Percentiles rank a stretch among this genome's conserved stretches.
Conservation (phyloP, 2,113 vertebrate genomes). For the Raja brachyura region DNA sequence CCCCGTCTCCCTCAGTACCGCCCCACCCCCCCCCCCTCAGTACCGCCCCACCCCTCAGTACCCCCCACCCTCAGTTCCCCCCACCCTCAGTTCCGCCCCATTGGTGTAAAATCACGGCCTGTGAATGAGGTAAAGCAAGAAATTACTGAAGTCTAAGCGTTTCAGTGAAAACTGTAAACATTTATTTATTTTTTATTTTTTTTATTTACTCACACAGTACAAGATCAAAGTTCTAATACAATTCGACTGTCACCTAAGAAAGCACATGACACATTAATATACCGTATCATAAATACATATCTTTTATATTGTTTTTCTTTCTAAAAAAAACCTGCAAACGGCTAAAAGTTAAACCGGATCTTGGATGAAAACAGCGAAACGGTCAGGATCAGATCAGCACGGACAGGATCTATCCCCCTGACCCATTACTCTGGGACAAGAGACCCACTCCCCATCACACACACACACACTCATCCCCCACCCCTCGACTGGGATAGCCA, state of each 20-base stretch:
- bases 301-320: slow-evolving; percentile 23
- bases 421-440: not conserved
- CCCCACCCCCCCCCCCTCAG: not conserved
- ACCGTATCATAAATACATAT: slow-evolving; percentile 35
- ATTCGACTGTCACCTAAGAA: slow-evolving; percentile 34
- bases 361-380: not conserved
- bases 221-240: slow-evolving; percentile 37
- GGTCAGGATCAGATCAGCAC: not conserved
- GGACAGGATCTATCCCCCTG: not conserved
- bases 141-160: not conserved
- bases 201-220: slow-evolving; percentile 32
- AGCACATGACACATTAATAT: slow-evolving; percentile 32
- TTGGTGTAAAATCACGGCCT: not conserved
- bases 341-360: not conserved
- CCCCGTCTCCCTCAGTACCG: not conserved
- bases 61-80: not conserved
- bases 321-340: slow-evolving; percentile 29
- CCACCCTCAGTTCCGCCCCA: not conserved
- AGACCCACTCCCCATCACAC: not conserved
- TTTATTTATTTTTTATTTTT: slow-evolving; percentile 19
- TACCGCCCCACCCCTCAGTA: not conserved
- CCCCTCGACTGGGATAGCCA: no score
- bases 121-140: no score
- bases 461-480: not conserved
- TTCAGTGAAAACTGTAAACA: slow-evolving; percentile 37